Conservation (phyloP, 1,140 invertebrate genomes). For the Heliconius nattereri region DNA sequence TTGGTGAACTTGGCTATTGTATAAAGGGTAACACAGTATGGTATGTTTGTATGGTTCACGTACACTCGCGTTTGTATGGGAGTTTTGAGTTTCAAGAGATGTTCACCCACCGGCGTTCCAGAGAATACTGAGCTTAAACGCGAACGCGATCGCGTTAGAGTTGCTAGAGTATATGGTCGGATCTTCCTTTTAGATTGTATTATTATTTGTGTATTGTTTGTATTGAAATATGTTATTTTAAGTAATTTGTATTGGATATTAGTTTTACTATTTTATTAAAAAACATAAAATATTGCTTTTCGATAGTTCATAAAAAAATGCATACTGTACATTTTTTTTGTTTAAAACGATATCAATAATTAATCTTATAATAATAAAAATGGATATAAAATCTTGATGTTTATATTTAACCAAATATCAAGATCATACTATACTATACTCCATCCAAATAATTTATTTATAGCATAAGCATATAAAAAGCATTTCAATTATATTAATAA, state of each 20-base stretch:
- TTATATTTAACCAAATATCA: no score
- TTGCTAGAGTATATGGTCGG: conserved; percentile 40
- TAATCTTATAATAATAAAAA: no score
- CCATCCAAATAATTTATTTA: no score
- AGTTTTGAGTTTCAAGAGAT: conserved; percentile 44
- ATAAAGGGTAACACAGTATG: conserved; percentile 24
- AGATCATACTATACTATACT: no score
- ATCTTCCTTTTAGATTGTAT: not conserved
- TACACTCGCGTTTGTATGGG: conserved; percentile 59
- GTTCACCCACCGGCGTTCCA: conserved; percentile 50
- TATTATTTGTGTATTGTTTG: not conserved
- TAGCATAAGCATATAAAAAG: no score
- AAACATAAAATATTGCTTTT: no score
- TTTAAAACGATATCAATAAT: no score
- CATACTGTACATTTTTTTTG: no score
- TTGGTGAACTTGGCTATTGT: not conserved
- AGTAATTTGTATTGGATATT: not conserved
- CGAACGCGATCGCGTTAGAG: conserved; percentile 51
- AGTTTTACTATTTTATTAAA: not conserved
- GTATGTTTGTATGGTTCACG: conserved; percentile 58
- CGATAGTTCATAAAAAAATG: no score
- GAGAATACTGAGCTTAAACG: conserved; percentile 63
- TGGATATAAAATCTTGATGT: no score
- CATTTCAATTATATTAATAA: not conserved
- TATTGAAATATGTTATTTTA: not conserved